Conservation (phyloP, 2,797 vertebrate species). For the Coendou prehensilis region DNA sequence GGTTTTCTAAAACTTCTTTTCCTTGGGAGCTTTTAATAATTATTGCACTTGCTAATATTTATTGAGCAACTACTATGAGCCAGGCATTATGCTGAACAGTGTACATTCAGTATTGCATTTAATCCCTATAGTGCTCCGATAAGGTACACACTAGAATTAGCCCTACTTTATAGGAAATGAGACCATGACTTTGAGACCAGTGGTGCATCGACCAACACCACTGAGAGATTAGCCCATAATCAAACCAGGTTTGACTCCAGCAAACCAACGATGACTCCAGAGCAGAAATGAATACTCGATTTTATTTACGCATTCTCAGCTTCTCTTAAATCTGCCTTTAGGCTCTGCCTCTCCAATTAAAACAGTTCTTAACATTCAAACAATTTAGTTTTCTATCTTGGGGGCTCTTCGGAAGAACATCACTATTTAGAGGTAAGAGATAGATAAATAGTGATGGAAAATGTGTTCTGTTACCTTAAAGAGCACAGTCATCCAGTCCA, state of each 20-base stretch:
- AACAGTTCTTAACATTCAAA: constrained; percentile 32
- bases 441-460: background rate
- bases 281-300: background rate
- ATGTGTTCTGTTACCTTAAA: constrained; percentile 47
- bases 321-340: constrained; percentile 38
- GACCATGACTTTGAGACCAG: background rate
- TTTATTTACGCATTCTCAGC: background rate
- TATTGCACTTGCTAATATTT: constrained; percentile 48
- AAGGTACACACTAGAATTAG: constrained; percentile 10
- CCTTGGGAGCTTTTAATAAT: constrained; percentile 34
- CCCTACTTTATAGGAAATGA: background rate
- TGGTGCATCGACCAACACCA: background rate
- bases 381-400: background rate
- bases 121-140: background rate
- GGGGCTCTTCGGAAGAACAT: constrained; percentile 42
- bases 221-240: background rate
- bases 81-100: background rate
- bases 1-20: background rate
- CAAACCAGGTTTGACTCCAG: background rate
- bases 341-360: background rate
- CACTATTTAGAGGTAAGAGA: constrained; percentile 5
- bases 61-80: background rate
- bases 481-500: background rate
- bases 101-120: background rate
- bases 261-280: background rate